Conservation (phyloP, 2,888 invertebrate species). For the Petrolisthes cinctipes region DNA sequence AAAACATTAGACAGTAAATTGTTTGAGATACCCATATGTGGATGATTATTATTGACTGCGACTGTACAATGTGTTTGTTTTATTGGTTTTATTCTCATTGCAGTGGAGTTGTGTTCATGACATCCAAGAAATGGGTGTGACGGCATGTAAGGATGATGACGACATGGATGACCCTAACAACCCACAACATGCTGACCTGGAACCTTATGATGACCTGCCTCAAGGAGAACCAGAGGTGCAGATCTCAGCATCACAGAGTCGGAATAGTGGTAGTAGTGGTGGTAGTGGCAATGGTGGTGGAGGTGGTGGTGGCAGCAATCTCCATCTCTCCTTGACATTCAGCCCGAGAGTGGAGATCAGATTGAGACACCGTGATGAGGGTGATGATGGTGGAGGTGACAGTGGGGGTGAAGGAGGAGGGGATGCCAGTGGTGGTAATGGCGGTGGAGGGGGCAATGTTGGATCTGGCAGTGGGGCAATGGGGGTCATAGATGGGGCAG, state of each 20-base stretch:
- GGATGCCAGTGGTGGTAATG: slow-evolving; percentile 10
- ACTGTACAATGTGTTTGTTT: background rate
- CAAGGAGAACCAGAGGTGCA: slow-evolving; percentile 46
- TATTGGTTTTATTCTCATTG: slow-evolving; percentile 66
- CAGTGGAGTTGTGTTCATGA: slow-evolving; percentile 96
- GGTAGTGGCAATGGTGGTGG: slow-evolving; percentile 29
- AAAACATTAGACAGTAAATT: too few relatives aligned
- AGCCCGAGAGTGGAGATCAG: slow-evolving; percentile 60
- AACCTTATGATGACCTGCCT: slow-evolving; percentile 51
- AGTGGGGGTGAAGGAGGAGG: slow-evolving; percentile 31
- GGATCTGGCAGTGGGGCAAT: slow-evolving; percentile 18
- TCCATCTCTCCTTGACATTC: slow-evolving; percentile 48
- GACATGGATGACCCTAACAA: slow-evolving; percentile 32
- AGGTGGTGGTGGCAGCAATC: slow-evolving; percentile 39
- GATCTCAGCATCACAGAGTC: slow-evolving; percentile 30
- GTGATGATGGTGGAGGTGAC: slow-evolving; percentile 44
- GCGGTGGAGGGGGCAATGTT: slow-evolving; percentile 19
- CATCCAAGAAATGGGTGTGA: slow-evolving; percentile 77
- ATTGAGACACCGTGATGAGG: slow-evolving; percentile 50
- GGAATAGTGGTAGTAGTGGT: slow-evolving; percentile 2
- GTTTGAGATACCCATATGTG: too few relatives aligned
- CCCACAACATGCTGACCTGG: slow-evolving; percentile 8
- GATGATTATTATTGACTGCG: too few relatives aligned
- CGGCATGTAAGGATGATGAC: slow-evolving; percentile 54
- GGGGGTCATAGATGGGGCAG: slow-evolving; percentile 41